These are phyloP conservation scores for Synchiropus splendidus DNA, from an alignment of 2,113 vertebrate species.

Conservation along the genomic window DNA sequence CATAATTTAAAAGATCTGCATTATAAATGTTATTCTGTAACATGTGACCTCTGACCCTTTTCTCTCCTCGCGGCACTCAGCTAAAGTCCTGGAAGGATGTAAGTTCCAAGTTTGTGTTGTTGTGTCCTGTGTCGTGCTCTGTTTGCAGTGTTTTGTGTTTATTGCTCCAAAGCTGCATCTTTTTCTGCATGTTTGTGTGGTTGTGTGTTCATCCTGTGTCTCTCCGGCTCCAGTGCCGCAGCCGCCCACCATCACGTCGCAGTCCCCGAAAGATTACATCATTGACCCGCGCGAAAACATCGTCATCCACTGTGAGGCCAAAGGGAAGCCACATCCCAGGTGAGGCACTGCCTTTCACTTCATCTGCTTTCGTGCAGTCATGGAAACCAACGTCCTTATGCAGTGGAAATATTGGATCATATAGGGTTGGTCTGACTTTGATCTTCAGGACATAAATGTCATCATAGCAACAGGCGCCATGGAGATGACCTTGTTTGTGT, in stretches of 20 bases:
- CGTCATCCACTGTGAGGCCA: conserved; percentile 90
- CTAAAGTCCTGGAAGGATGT: conserved; percentile 98
- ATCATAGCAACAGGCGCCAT: no score
- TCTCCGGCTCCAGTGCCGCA: conserved; percentile 75
- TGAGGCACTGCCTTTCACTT: conserved; percentile 33
- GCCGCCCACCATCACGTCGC: conserved; percentile 89
- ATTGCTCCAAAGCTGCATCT: not conserved
- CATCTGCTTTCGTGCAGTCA: no score
- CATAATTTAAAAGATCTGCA: no score
- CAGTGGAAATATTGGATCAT: no score
- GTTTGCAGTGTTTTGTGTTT: not conserved
- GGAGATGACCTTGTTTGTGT: no score
- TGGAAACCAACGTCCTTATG: no score
- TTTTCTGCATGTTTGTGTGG: conserved; percentile 8
- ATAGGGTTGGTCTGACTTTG: no score
- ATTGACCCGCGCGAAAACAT: conserved; percentile 95
- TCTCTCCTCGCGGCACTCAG: conserved; percentile 51
- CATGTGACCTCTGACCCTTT: no score
- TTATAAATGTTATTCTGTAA: no score
- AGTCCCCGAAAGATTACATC: conserved; percentile 95
- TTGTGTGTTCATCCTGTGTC: conserved; percentile 1
- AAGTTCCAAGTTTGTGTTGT: conserved; percentile 69
- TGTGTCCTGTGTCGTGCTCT: conserved; percentile 6
- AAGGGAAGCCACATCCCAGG: conserved; percentile 93
- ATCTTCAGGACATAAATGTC: no score